Evolutionary conservation across 2,113 vertebrate species (phyloP), one percentile per base, ranked within the genome.

Genomic region (Candoia aspera): DNA sequence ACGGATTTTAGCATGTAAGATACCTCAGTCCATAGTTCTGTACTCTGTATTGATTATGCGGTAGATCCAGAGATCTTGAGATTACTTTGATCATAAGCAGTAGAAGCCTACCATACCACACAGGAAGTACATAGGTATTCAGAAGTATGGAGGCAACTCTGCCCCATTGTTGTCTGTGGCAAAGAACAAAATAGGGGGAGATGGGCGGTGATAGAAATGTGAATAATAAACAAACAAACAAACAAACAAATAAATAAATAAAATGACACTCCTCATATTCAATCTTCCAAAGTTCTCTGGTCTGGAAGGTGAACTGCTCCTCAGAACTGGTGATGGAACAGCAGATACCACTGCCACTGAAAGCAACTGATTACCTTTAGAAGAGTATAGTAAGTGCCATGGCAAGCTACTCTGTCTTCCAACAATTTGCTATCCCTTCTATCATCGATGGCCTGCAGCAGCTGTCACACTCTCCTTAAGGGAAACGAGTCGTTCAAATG

Each of bases 1-100:
- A 64, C 9, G 2, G 79, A 64, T 55, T 92, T 84, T 84, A 92
- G 57, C 29, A 89, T 64, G 42, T 64, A 89, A 62, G 84, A 89
- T 89, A 62, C 21, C 53, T 92, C 58, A 64, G n/a, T 55, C 57
- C 60, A 33, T 4, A 60, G 6, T 85, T 89, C 54, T 64, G 15
- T 55, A 53, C 62, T 85, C 19, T 62, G 3, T 64, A 55, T 19
- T 60, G 55, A 53, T 79, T 58, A 57, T 87, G 64, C 21, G 42
- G 19, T 84, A n/a, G 29, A 88, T 58, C 55, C 57, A 83, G 88
- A 88, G 37, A 59, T 24, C 24, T 46, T 23, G 49, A 79, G 79
- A 91, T 21, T 55, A 73, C 46, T 84, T 83, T 29, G 60, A 29
- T 60, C 15, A 6, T 79, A 79, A 33, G 33, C n/a, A 26, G n/a